Base-by-base conservation (phyloP, 35 echinoderm and acorn worm genomes). In the Acanthaster planci region DNA sequence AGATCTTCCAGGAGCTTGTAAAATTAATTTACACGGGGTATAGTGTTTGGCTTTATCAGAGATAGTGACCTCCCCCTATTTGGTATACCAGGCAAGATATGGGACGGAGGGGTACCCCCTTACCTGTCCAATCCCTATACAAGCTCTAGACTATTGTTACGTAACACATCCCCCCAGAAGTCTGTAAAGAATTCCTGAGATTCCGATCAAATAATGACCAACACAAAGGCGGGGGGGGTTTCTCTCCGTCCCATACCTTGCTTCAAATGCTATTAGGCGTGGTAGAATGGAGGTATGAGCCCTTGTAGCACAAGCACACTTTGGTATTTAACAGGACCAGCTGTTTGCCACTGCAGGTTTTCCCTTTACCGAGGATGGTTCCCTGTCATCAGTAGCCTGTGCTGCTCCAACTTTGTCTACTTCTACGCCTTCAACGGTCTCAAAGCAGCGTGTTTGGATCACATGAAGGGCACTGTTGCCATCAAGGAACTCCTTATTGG, bases 341-440 rank as follows among this genome's bases (percentile, higher is more conserved):
- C 42, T 47, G 12, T 47, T 47, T 47, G 4, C 12, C 12, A 4
- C 12, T 47, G 12, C 84, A 94, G 92, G 12, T 18, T 17, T 2
- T 93, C 95, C 37, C 83, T 97, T 16, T 97, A 97, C 75, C 60
- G 91, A 80, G 95, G 95, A 37, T 93, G 87, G 91, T 86, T 84
- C 42, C 95, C 95, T 15, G 95, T 97, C 16, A 90, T 97, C 35
- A 84, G 83, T n/a, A 97, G 95, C 40, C 38, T 97, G n/a, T 97
- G 91, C 77, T 89, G 92, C 44, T 97, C 95, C 16, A 97, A 97
- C 87, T 97, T 97, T 87, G 95, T 97, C 16, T 97, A 97, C 75
- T 97, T 97, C 76, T 97, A 97, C 77, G 80, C 91, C 53, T 97
- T 93, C 77, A 90, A 93, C 52, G 87, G 95, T 31, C 84, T 97